A percentile compares a stretch with the other conserved stretches of the same genome.
Conservation (phyloP, 2,113 vertebrate genomes). For the Saimiri boliviensis region DNA sequence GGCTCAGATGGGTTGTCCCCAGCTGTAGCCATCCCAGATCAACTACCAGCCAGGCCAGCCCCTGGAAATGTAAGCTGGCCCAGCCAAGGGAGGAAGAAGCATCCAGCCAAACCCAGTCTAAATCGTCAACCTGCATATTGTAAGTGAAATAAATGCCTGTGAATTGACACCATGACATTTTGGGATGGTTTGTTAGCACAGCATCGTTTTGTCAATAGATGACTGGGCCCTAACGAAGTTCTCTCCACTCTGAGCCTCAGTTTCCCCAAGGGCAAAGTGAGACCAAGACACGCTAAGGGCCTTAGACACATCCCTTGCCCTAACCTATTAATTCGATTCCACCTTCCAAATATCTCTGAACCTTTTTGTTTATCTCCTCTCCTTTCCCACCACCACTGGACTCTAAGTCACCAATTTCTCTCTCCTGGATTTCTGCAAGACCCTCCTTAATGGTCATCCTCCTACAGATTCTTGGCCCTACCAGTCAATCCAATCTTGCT, state of each 20-base stretch:
- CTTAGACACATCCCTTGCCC: neutral
- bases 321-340: neutral
- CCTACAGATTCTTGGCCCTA: rapidly evolving
- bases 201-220: neutral
- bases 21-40: neutral
- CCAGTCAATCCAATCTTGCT: neutral
- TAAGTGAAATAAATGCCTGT: neutral
- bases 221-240: neutral
- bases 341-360: neutral
- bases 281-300: neutral
- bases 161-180: neutral
- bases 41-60: neutral
- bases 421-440: neutral
- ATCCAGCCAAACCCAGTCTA: neutral
- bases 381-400: too few species aligned
- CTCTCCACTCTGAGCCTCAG: neutral
- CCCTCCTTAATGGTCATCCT: neutral
- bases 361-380: neutral
- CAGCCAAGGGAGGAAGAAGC: neutral
- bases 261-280: neutral
- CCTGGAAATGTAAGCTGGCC: neutral
- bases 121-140: too few species aligned
- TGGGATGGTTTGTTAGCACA: neutral
- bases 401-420: neutral
- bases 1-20: neutral